phyloP scores from a whole-genome alignment of 2,888 invertebrate species.

The Pseudanteris insignis region DNA sequence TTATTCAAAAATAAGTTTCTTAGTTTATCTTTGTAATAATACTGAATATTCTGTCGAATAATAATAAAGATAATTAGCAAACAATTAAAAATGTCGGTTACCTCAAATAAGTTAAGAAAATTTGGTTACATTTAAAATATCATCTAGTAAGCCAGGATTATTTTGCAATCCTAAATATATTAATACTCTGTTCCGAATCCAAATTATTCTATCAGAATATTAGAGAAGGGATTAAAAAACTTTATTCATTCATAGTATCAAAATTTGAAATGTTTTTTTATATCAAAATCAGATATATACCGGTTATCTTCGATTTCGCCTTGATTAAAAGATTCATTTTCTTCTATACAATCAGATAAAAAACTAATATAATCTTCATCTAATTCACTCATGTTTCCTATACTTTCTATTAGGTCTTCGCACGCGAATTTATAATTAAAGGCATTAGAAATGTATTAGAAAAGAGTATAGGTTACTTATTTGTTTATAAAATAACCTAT shows the following conservation, averaged over 20 bases:
- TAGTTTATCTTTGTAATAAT: constrained; percentile 67
- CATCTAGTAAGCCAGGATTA: constrained; percentile 53
- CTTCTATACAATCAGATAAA: not conserved
- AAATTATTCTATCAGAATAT: constrained; percentile 69
- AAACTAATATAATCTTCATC: not conserved
- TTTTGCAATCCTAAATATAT: constrained; percentile 68
- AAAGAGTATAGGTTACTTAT: no score
- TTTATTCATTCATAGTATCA: not conserved
- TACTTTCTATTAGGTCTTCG: no score
- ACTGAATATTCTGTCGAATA: constrained; percentile 14
- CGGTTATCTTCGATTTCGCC: constrained; percentile 1
- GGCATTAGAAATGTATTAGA: no score
- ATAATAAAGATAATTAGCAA: no score
- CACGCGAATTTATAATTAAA: no score
- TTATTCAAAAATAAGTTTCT: constrained; percentile 69
- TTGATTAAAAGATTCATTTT: not conserved
- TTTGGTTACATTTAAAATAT: constrained; percentile 55
- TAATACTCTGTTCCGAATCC: constrained; percentile 75
- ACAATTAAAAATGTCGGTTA: no score
- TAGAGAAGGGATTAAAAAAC: not conserved
- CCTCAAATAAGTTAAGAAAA: no score
- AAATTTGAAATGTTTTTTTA: not conserved
- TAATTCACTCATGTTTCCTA: constrained; percentile 2
- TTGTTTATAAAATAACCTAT: no score
- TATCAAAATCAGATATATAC: no score